Evolutionary conservation across 2,113 vertebrate species (phyloP), one percentile per base, ranked within the genome.

Genomic region (Peromyscus leucopus): DNA sequence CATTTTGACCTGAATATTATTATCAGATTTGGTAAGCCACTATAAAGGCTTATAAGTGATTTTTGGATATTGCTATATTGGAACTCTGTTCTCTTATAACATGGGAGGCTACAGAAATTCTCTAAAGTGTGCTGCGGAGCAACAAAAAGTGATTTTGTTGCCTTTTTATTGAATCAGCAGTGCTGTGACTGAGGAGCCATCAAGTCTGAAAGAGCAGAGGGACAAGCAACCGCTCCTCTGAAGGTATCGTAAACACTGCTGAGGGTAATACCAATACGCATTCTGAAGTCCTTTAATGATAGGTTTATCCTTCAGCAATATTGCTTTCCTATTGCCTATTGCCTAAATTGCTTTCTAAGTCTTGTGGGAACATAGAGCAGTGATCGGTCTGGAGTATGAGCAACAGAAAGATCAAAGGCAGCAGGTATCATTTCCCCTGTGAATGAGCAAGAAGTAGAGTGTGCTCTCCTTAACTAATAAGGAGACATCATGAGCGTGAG

Each of bases 61-160:
- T 96, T 97, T 94, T 90, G n/a, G 91, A 90, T 65, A 63, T 42
- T 65, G 61, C 65, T 91, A 7, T 90, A 57, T 89, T 75, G 61
- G 42, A 39, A 55, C 63, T 61, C 67, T 90, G 92, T 82, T 84
- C n/a, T 92, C 6, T 89, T 76, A 26, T 65, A 84, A 85, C 16
- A n/a, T 5, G 65, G 17, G 39, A 90, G 55, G 72, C 31, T 80
- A 91, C 90, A 13, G 93, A 93, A 75, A 59, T 96, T 95, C 67
- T 89, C 78, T 31, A 67, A 31, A 83, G 91, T 69, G 55, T 21
- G 48, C 21, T 79, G 24, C 65, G 92, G 90, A 95, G 89, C 86
- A 96, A 55, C 51, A 93, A 85, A 91, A 75, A 65, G 59, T n/a
- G 11, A 93, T 92, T 84, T 85, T 33, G 33, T 13, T 72, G 46